phyloP scores from a whole-genome alignment of 2,113 vertebrate species.

The Corvus cornix region DNA sequence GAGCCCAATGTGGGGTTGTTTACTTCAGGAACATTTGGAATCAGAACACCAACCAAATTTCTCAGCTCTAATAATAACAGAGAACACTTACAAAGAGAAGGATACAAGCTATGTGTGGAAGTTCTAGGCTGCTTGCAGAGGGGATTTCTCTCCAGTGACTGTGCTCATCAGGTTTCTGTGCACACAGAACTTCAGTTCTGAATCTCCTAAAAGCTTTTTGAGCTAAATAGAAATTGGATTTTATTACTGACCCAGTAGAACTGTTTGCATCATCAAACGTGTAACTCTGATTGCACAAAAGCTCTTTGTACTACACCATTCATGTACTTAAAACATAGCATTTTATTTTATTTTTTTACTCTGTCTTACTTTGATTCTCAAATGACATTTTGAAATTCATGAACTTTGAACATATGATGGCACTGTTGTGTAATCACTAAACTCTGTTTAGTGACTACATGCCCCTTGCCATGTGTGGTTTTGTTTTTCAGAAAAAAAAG shows the following conservation, averaged over 20 bases:
- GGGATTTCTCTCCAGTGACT: not conserved
- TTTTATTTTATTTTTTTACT: not conserved
- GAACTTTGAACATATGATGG: conserved; percentile 50
- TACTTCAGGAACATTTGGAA: not conserved
- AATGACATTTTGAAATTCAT: not conserved
- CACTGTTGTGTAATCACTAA: conserved; percentile 48
- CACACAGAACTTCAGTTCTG: not conserved
- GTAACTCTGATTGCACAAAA: not conserved
- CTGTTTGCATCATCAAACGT: not conserved
- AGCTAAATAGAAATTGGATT: not conserved
- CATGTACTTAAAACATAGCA: not conserved
- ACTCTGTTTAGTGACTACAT: not conserved
- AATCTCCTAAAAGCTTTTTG: not conserved
- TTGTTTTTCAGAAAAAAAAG: not conserved
- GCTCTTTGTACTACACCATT: not conserved
- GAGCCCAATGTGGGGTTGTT: not conserved
- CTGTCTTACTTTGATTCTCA: not conserved
- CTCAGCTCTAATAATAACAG: not conserved
- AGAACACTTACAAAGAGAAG: not conserved
- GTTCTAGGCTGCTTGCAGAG: not conserved
- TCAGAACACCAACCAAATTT: not conserved
- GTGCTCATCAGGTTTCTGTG: not conserved
- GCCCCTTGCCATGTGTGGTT: not conserved
- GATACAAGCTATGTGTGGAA: not conserved
- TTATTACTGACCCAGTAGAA: not conserved